Evolutionary conservation across 1,140 invertebrate species (phyloP).

Genomic region (Aethina tumida): DNA sequence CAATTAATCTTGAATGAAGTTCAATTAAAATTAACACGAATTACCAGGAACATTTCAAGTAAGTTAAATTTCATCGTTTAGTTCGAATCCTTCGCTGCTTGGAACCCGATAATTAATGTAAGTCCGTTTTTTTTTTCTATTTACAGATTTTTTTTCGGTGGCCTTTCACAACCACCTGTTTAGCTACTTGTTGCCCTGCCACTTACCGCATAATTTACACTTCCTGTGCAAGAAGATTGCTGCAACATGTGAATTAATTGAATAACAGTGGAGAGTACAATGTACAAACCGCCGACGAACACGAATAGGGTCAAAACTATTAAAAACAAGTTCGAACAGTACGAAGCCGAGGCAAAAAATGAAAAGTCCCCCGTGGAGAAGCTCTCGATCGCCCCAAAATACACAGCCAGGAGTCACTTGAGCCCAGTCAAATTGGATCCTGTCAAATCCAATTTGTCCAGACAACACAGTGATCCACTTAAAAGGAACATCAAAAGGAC

Average conservation of each 20-base stretch:
- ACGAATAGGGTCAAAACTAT: constrained; percentile 32
- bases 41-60: too few species aligned
- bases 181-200: constrained; percentile 11
- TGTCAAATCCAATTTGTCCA: constrained; percentile 26
- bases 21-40: too few species aligned
- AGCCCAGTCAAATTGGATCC: constrained; percentile 1
- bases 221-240: constrained; percentile 5
- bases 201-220: constrained; percentile 10
- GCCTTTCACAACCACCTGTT: constrained; percentile 1
- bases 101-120: constrained; percentile 6
- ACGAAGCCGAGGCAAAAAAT: constrained; percentile 3
- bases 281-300: constrained; percentile 32
- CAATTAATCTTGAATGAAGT: too few species aligned
- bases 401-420: constrained; percentile 4
- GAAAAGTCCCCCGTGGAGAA: constrained; percentile 5
- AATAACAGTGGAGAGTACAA: constrained; percentile 11
- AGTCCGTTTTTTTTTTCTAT: constrained; percentile 8
- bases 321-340: constrained; percentile 31
- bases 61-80: too few species aligned
- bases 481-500: constrained; percentile 46
- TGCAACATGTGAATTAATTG: constrained; percentile 6
- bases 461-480: constrained; percentile 48
- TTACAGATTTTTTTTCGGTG: constrained; percentile 7
- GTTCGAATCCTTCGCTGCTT: too few species aligned
- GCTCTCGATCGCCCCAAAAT: constrained; percentile 2